These are phyloP conservation scores for Gallinago solitaria DNA, from an alignment of 2,797 vertebrate species.

Conservation along the genomic window DNA sequence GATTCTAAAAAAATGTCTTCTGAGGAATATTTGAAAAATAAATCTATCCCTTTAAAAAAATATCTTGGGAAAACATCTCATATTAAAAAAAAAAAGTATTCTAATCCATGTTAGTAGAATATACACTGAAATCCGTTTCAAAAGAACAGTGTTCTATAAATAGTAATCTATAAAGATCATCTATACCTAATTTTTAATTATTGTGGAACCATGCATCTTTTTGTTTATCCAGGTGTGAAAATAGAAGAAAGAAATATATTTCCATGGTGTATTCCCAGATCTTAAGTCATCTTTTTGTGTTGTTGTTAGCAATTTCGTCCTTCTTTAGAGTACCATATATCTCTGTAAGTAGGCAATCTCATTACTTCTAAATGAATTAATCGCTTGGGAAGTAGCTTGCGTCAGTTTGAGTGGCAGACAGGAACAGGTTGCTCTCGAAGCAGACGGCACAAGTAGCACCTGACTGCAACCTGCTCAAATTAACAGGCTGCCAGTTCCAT, in stretches of 20 bases:
- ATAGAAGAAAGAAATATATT: not conserved
- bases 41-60: not conserved
- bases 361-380: conserved; percentile 17
- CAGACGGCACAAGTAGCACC: not conserved
- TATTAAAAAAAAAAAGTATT: not conserved
- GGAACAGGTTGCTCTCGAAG: not conserved
- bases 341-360: not conserved
- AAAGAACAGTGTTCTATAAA: not conserved
- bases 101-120: not conserved
- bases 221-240: not conserved
- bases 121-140: not conserved
- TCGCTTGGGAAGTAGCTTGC: not conserved
- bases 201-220: not conserved
- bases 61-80: not conserved
- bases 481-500: not conserved
- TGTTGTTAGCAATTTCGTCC: not conserved
- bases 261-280: not conserved
- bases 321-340: not conserved
- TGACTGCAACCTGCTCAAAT: not conserved
- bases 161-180: not conserved
- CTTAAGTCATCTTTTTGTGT: not conserved
- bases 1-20: not conserved
- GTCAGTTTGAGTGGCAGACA: not conserved
- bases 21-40: not conserved
- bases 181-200: not conserved